A percentile compares a stretch with the other conserved stretches of the same genome.
phyloP scores from a whole-genome alignment of 2,888 invertebrate genomes.

The Rhagonycha lutea region DNA sequence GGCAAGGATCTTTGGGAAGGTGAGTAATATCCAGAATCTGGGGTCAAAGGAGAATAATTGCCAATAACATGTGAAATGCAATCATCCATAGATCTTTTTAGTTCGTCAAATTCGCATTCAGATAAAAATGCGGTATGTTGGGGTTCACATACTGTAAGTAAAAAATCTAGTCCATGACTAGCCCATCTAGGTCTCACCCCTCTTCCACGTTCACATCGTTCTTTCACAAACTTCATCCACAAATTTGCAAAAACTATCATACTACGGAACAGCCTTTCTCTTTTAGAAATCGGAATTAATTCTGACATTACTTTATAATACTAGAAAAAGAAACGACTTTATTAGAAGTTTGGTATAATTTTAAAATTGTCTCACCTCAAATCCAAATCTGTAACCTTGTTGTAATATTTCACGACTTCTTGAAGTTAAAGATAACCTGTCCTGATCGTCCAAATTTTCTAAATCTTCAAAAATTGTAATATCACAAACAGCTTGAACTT shows the following conservation, averaged over 20 bases:
- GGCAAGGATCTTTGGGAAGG: conserved; percentile 45
- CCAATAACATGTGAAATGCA: conserved; percentile 83
- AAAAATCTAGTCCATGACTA: conserved; percentile 84
- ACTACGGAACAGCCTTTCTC: conserved; percentile 59
- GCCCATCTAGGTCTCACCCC: conserved; percentile 88
- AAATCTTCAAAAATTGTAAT: conserved; percentile 58
- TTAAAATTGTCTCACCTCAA: conserved; percentile 67
- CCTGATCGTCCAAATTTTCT: conserved; percentile 62
- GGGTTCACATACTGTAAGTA: conserved; percentile 84
- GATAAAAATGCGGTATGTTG: conserved; percentile 76
- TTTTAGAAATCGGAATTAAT: conserved; percentile 58
- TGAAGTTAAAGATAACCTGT: conserved; percentile 64
- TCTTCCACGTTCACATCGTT: conserved; percentile 80
- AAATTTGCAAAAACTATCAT: conserved; percentile 74
- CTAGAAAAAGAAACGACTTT: conserved; percentile 43
- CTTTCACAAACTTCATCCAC: conserved; percentile 89
- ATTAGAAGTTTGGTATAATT: not conserved
- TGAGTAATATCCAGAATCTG: conserved; percentile 50
- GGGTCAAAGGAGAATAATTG: conserved; percentile 47
- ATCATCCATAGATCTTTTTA: conserved; percentile 80
- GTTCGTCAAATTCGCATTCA: conserved; percentile 78
- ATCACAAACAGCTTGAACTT: conserved; percentile 60
- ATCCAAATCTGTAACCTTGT: conserved; percentile 88
- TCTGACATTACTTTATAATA: conserved; percentile 75
- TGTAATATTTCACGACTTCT: conserved; percentile 77